Evolutionary conservation across 2,797 vertebrate genomes (phyloP), one percentile per base, ranked within the genome.

Genomic region (Petrocephalus sullivani): DNA sequence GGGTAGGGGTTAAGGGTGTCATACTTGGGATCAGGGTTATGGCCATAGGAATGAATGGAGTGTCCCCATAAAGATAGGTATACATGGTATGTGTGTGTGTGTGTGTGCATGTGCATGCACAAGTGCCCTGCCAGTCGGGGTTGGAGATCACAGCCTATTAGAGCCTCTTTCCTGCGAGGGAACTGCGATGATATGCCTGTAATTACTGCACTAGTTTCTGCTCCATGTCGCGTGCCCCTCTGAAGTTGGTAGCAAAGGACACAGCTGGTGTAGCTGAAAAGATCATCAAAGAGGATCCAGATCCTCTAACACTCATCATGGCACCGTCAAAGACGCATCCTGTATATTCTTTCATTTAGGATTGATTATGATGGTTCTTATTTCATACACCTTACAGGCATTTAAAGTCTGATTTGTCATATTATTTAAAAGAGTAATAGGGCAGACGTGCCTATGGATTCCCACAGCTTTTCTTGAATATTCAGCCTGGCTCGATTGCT

Each of bases 211-310:
- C 21, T 54, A 14, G 46, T 49, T 54, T 46, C 81, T 28, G 81
- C 81, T 54, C 8, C 8, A 4, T 83, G 21, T 53, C n/a, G 1
- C 5, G 16, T 83, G 8, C 8, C 51, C 49, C 81, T 83, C 81
- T 83, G 81, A 83, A 83, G 81, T 28, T 14, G 23, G 81, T 1
- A 51, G 51, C 46, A 54, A 83, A 83, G 46, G 21, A 54, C 21
- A 54, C 81, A 51, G 81, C 81, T 83, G 81, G 51, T 54, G 81
- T 28, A 28, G 49, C n/a, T 54, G 51, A 51, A 83, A 54, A 23
- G 81, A 83, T 83, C 81, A 23, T 51, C 81, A 83, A 83, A 83
- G 49, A 49, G 46, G 19, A 83, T 83, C 49, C 81, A 83, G 19
- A 28, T 54, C 49, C 46, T 83, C 28, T 83, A 49, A 83, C 2